Evolutionary conservation across 2,113 vertebrate genomes (phyloP), one percentile per base, ranked within the genome.

Genomic region (Cichladusa arquata): DNA sequence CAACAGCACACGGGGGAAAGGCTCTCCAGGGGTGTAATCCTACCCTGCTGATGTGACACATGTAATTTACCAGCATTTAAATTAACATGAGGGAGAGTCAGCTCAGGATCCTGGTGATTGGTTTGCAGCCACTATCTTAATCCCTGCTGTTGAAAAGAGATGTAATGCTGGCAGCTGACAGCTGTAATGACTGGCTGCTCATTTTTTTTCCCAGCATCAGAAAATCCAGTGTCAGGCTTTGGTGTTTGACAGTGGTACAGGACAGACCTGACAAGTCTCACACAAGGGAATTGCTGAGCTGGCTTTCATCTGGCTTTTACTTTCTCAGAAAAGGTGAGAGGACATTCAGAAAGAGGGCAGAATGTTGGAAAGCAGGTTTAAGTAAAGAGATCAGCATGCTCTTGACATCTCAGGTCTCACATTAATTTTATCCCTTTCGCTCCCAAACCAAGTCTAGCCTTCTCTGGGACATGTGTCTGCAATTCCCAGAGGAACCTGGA

Each of bases 51-150:
- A 29, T 38, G 20, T 80, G 74, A 71, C 14, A 28, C 40, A 9
- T 51, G 62, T 89, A 92, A 97, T 96, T 94, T 93, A 94, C 88
- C 22, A 93, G 6, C 11, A 94, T 61, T 82, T 71, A 95, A 97
- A 93, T 65, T 82, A 47, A 57, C 45, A 16, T 5, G 42, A 56
- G 69, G 14, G 50, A 66, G 38, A 89, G 47, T 54, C 50, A 93
- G 38, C 64, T 84, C 15, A 4, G 29, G 77, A 71, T 44, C 47
- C 58, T 56, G 47, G 57, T 73, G 92, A 79, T 66, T 94, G 60
- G 24, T 93, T 92, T 96, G 29, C 34, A 88, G 33, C 25, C 8
- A 42, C 44, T 7, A 1, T 20, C 38, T 78, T 56, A 81, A 77
- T 50, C 47, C 25, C 7, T 60, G 38, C 18, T 56, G 12, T 17